A percentile compares a stretch with the other conserved stretches of the same genome.
phyloP scores from a whole-genome alignment of 2,888 invertebrate species.

The Chymomyza caudatula region DNA sequence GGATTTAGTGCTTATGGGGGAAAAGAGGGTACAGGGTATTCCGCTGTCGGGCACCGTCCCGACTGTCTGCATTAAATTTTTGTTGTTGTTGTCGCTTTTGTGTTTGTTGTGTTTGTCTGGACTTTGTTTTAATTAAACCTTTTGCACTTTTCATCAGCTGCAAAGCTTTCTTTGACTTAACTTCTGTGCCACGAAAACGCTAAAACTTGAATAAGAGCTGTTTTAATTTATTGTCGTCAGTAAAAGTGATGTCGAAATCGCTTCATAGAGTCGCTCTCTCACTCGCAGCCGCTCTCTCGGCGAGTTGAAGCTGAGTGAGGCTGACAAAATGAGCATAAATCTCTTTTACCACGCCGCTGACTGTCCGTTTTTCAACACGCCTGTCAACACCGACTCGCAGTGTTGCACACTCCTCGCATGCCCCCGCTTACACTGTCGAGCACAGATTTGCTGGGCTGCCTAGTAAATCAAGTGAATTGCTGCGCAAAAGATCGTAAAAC shows the following conservation, averaged over 20 bases:
- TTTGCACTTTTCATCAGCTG: conserved; percentile 62
- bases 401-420: not conserved
- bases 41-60: too few relatives aligned
- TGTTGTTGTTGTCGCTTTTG: not conserved
- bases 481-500: conserved; percentile 49
- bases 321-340: conserved; percentile 71
- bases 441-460: conserved; percentile 41
- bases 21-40: too few relatives aligned
- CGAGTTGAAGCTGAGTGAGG: conserved; percentile 19
- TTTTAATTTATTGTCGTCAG: conserved; percentile 50
- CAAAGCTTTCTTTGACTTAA: not conserved
- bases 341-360: conserved; percentile 67
- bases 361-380: conserved; percentile 67
- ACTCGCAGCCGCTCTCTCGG: not conserved
- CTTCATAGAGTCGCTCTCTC: conserved; percentile 41
- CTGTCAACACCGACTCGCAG: conserved; percentile 62
- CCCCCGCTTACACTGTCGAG: too few relatives aligned
- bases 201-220: conserved; percentile 4
- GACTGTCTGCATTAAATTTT: too few relatives aligned
- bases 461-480: conserved; percentile 70
- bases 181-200: not conserved
- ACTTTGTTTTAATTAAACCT: conserved; percentile 60
- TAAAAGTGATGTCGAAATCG: conserved; percentile 60
- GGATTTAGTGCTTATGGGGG: too few relatives aligned
- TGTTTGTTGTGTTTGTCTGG: conserved; percentile 22